Percentiles rank a stretch among this genome's conserved stretches.
Evolutionary conservation across 2,113 vertebrate genomes (phyloP).

Genomic region (Dascyllus trimaculatus): DNA sequence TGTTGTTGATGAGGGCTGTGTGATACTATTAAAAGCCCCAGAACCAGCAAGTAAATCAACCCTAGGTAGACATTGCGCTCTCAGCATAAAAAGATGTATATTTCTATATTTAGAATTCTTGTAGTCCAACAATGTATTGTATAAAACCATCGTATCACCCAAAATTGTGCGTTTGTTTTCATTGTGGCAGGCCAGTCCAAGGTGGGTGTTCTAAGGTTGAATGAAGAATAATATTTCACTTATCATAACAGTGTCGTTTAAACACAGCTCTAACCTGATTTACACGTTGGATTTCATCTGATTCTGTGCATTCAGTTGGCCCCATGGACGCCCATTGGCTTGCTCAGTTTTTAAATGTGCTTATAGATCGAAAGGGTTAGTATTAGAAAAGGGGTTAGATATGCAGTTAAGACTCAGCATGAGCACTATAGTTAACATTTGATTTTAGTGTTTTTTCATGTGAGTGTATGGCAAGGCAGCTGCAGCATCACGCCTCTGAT

Average conservation of each 20-base stretch:
- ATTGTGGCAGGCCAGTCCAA: no score
- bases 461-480: slow-evolving; percentile 48
- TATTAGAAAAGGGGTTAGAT: slow-evolving; percentile 18
- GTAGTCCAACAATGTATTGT: not conserved
- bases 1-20: no score
- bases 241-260: not conserved
- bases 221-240: not conserved
- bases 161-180: not conserved
- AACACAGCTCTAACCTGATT: slow-evolving; percentile 6
- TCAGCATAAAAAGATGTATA: no score
- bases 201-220: not conserved
- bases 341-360: not conserved
- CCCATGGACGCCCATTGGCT: not conserved
- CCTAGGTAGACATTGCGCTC: no score
- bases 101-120: not conserved
- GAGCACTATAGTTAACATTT: slow-evolving; percentile 31
- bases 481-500: slow-evolving; percentile 63
- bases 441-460: slow-evolving; percentile 44
- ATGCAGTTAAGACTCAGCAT: slow-evolving; percentile 10
- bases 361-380: not conserved
- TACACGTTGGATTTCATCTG: not conserved
- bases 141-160: not conserved
- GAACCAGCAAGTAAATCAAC: no score
- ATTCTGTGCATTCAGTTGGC: not conserved
- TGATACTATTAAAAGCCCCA: no score